Percentiles rank a stretch among this genome's conserved stretches.
Conservation (phyloP, 2,113 vertebrate species). For the Pongo pygmaeus region DNA sequence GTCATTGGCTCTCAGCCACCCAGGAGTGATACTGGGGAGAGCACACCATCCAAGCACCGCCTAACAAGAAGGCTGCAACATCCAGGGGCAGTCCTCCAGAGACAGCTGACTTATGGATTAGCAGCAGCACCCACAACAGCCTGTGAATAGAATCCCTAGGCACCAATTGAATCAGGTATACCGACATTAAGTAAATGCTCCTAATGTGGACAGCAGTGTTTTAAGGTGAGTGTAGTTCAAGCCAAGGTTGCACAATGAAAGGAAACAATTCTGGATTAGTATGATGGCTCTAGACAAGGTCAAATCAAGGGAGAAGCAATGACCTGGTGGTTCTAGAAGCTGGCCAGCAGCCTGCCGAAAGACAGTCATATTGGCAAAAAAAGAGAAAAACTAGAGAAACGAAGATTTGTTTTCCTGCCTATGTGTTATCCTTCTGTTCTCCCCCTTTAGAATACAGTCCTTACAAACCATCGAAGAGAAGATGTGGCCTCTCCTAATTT, state of each 20-base stretch:
- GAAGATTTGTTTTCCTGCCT: background rate
- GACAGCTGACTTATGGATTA: background rate
- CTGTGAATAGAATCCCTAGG: background rate
- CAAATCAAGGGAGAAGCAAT: background rate
- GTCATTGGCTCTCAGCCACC: background rate
- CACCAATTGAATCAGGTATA: background rate
- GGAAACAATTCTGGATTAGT: background rate
- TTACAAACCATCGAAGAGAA: background rate
- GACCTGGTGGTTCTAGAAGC: background rate
- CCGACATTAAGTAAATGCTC: background rate
- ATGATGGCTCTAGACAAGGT: background rate
- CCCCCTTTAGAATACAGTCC: background rate
- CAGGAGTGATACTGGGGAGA: accelerated
- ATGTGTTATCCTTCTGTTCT: background rate
- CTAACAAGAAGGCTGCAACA: background rate
- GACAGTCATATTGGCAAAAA: background rate
- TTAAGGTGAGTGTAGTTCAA: background rate
- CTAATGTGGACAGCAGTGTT: background rate
- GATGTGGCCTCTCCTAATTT: background rate
- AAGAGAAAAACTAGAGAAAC: background rate
- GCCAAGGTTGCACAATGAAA: background rate
- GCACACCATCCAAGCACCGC: too few relatives aligned
- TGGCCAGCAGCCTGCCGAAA: background rate
- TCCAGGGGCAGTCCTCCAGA: background rate
- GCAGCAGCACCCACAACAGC: background rate